A percentile compares a stretch with the other conserved stretches of the same genome.
These are phyloP conservation scores for Pocillopora grandis DNA, from an alignment of 92 coral and sea anemone species.

Conservation along the genomic window DNA sequence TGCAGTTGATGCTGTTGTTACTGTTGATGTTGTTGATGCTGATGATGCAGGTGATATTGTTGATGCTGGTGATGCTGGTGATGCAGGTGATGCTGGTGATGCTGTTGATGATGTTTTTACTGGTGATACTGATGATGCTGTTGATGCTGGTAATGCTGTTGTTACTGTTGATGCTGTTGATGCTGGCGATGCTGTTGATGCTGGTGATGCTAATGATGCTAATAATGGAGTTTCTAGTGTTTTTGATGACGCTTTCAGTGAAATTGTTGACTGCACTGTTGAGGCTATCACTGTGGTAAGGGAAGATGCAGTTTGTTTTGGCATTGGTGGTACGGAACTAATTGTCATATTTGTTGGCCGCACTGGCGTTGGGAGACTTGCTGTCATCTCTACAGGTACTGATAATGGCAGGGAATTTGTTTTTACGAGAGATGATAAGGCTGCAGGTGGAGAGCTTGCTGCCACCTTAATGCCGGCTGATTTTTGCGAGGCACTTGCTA, in stretches of 20 bases:
- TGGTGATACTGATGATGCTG: neutral
- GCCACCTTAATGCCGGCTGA: neutral
- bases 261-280: neutral
- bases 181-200: neutral
- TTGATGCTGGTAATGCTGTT: neutral
- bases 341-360: neutral
- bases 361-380: neutral
- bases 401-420: neutral
- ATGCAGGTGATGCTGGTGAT: neutral
- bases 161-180: neutral
- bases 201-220: neutral
- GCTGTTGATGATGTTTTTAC: neutral
- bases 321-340: neutral
- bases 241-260: neutral
- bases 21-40: constrained; percentile 9
- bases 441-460: constrained; percentile 15
- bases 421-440: constrained; percentile 14
- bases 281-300: neutral
- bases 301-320: neutral
- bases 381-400: neutral
- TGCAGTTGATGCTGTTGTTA: constrained; percentile 3
- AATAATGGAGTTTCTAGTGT: neutral
- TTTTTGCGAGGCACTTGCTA: neutral
- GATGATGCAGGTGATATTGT: constrained; percentile 1
- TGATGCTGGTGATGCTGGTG: neutral